Percentiles rank a stretch among this genome's conserved stretches.
These are phyloP conservation scores for Drymodes brunneopygia DNA, from an alignment of 2,113 vertebrate genomes.

Conservation along the genomic window DNA sequence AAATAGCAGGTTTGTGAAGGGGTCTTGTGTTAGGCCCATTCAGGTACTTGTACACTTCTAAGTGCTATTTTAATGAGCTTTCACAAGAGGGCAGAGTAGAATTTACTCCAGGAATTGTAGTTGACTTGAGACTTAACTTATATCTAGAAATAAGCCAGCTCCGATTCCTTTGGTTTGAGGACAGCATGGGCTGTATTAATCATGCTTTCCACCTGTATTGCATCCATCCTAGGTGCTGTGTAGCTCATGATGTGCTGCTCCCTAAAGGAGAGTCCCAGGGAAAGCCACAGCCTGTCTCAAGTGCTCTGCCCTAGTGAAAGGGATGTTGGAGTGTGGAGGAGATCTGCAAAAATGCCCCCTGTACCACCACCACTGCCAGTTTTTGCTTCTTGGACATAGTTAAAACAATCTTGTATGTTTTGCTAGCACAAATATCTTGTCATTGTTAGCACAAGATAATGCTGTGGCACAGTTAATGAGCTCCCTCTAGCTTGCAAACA, in stretches of 20 bases:
- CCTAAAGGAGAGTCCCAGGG: too few species aligned
- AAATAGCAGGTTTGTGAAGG: neutral
- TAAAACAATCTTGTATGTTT: rapidly evolving
- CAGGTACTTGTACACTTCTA: neutral
- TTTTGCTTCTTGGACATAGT: neutral
- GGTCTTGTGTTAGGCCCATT: neutral
- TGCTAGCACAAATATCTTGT: neutral
- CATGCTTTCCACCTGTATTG: neutral
- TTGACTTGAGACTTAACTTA: neutral
- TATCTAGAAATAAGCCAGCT: neutral
- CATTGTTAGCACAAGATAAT: neutral
- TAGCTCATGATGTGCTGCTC: neutral
- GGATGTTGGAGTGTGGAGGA: neutral
- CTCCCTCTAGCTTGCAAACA: neutral
- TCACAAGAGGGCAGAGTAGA: constrained; percentile 47
- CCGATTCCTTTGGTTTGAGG: neutral
- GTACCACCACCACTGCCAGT: neutral
- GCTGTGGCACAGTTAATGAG: neutral
- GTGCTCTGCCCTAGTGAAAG: rapidly evolving
- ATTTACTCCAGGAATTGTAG: neutral
- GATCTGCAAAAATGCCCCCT: neutral
- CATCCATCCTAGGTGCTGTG: rapidly evolving
- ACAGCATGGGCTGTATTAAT: neutral
- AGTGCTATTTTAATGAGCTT: constrained; percentile 13
- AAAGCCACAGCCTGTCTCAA: neutral